Evolutionary conservation across 2,797 vertebrate genomes (phyloP), one percentile per base, ranked within the genome.

Genomic region (Falco biarmicus): DNA sequence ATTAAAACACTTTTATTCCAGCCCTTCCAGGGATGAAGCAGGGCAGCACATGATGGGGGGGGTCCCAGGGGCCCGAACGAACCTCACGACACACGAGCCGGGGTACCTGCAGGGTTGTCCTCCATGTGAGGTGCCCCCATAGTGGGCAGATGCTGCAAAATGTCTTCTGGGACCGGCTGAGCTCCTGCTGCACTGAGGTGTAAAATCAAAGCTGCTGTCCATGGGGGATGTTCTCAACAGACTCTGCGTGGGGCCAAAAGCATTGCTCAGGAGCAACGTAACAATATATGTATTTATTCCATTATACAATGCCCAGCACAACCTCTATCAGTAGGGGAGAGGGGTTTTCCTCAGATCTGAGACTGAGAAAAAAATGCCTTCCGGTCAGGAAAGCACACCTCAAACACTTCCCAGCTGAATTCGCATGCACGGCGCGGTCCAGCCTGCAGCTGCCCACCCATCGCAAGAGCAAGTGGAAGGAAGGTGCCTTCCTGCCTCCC

Each of bases 61-160:
- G 20, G 25, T 69, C 32, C 22, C 24, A 56, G 54, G 11, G 15
- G 13, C 54, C 39, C 31, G 32, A 7, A 32, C 10, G 60, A 66
- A 80, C 22, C 64, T 16, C 47, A n/a, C 0, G 1, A 56, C 45
- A 51, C 19, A 1, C 0, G 10, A 34, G 29, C 2, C 0, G 53
- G 21, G 48, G 25, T 1, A 18, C 51, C 34, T 43, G 41, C 64
- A 84, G 68, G 60, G 29, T n/a, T 45, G 18, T 32, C 1, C 2
- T 15, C 17, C 1, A 8, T 1, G 0, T 0, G 0, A 41, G 17
- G 20, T 31, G 10, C 4, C 34, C 34, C 15, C 20, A 8, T 0
- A 25, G 15, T 18, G 64, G 73, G 39, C 8, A 66, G 19, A 2
- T 8, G 24, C 45, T 78, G 81, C n/a, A 61, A 53, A 71, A 54